phyloP scores from a whole-genome alignment of 2,113 vertebrate species.

The Dicaeum eximium region DNA sequence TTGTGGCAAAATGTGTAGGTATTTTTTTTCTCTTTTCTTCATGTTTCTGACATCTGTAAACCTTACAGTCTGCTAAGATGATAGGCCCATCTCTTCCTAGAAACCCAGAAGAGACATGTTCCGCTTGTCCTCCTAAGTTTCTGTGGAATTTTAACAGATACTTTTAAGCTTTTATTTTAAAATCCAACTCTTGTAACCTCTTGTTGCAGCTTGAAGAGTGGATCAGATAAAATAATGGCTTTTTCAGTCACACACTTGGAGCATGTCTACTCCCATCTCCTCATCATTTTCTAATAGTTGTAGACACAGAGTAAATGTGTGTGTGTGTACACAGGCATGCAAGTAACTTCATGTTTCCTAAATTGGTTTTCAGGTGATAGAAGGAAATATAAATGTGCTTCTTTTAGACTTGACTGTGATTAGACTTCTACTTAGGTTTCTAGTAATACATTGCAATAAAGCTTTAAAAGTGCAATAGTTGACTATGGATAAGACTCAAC shows the following conservation, averaged over 20 bases:
- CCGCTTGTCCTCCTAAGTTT: neutral
- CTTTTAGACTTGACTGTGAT: neutral
- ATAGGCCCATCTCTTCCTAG: neutral
- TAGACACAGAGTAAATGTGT: neutral
- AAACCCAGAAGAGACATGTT: neutral
- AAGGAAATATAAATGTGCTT: neutral
- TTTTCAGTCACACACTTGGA: neutral
- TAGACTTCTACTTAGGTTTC: neutral
- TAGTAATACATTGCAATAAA: neutral
- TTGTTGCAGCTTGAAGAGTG: neutral
- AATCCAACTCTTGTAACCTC: neutral
- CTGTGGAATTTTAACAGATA: neutral
- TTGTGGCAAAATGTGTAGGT: conserved; percentile 98
- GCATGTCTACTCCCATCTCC: neutral
- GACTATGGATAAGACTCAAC: neutral
- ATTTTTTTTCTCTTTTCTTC: neutral
- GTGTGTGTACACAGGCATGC: neutral
- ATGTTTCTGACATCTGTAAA: neutral
- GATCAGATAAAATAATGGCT: neutral
- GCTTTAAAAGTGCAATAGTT: neutral
- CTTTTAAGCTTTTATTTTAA: neutral
- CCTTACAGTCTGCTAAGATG: neutral
- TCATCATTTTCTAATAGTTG: neutral
- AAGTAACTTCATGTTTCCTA: neutral
- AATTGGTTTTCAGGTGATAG: neutral